A percentile compares a stretch with the other conserved stretches of the same genome.
Conservation (phyloP, 2,888 invertebrate species). For the Trichacis sp. region DNA sequence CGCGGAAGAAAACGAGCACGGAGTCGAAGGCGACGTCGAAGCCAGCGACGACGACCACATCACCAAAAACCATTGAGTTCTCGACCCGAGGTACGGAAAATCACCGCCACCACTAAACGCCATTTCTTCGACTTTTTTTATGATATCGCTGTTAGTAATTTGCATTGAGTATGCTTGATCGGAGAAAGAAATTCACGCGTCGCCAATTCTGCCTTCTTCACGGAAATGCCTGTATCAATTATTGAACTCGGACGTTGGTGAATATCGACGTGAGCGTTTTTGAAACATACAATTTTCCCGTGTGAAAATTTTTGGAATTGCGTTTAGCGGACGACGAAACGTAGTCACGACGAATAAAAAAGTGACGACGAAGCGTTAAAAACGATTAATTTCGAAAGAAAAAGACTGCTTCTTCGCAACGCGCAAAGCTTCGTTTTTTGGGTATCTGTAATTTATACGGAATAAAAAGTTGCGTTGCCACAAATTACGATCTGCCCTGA, state of each 20-base stretch:
- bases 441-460: background rate
- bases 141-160: conserved; percentile 35
- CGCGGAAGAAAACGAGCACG: conserved; percentile 70
- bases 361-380: too few relatives aligned
- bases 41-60: conserved; percentile 71
- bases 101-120: conserved; percentile 14
- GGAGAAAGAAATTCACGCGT: too few relatives aligned
- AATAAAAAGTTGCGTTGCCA: too few relatives aligned
- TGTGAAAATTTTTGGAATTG: too few relatives aligned
- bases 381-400: too few relatives aligned
- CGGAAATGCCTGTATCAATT: conserved; percentile 29
- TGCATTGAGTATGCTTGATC: conserved; percentile 28
- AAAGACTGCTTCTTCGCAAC: background rate
- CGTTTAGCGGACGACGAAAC: too few relatives aligned
- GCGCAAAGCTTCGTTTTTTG: background rate
- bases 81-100: conserved; percentile 25
- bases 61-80: conserved; percentile 46
- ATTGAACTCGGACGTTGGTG: conserved; percentile 28
- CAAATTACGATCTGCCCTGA: background rate
- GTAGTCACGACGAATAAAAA: too few relatives aligned
- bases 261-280: conserved; percentile 24
- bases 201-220: conserved; percentile 36
- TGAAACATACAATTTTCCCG: background rate
- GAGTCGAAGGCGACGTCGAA: conserved; percentile 73
- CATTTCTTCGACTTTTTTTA: conserved; percentile 36